A percentile compares a stretch with the other conserved stretches of the same genome.
These are phyloP conservation scores for Physocephala rufipes DNA, from an alignment of 2,888 invertebrate species.

Conservation along the genomic window DNA sequence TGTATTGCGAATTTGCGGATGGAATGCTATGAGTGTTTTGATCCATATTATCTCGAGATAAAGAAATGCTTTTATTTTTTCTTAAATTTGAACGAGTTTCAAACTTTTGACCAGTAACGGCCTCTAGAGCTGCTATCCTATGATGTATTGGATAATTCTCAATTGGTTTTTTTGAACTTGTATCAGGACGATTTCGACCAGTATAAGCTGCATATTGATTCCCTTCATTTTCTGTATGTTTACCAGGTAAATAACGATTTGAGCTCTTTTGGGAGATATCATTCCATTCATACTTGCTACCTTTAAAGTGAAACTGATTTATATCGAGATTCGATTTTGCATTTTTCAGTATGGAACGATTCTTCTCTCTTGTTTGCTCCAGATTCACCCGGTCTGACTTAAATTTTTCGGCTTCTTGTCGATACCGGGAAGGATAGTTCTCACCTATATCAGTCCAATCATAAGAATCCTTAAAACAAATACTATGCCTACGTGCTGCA, in stretches of 20 bases:
- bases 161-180: conserved; percentile 6
- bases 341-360: neutral
- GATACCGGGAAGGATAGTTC: conserved; percentile 28
- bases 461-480: conserved; percentile 29
- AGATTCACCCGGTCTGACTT: neutral
- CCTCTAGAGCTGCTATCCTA: conserved; percentile 18
- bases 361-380: conserved; percentile 11
- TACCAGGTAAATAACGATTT: conserved; percentile 19
- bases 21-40: no score
- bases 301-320: conserved; percentile 28
- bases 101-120: conserved; percentile 10
- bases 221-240: no score
- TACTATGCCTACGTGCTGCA: conserved; percentile 15
- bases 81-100: neutral
- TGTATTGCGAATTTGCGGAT: no score
- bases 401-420: neutral
- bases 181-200: conserved; percentile 9
- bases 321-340: neutral
- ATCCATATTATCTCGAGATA: no score
- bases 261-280: conserved; percentile 28
- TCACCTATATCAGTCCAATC: conserved; percentile 23
- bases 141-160: conserved; percentile 23
- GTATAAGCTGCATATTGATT: no score
- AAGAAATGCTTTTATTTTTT: neutral
- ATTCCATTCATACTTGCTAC: conserved; percentile 24